phyloP scores from a whole-genome alignment of 2,797 vertebrate species.

The Erithacus rubecula region DNA sequence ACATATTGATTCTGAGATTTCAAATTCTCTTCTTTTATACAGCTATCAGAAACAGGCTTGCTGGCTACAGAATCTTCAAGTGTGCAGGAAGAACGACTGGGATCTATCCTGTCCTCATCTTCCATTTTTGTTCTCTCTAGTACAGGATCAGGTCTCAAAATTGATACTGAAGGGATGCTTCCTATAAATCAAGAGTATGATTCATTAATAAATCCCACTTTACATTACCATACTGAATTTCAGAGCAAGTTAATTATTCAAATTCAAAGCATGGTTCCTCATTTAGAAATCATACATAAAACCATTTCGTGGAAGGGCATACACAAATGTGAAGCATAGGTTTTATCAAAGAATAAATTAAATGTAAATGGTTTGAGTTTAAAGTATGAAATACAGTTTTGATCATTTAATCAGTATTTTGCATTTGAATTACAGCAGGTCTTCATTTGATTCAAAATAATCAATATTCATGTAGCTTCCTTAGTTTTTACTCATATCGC shows the following conservation, averaged over 20 bases:
- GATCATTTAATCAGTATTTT: background rate
- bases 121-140: constrained; percentile 38
- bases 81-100: background rate
- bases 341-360: background rate
- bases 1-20: background rate
- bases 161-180: constrained; percentile 12
- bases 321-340: background rate
- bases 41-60: background rate
- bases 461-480: background rate
- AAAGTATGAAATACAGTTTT: background rate
- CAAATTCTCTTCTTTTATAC: background rate
- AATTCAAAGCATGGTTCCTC: background rate
- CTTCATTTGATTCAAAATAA: background rate
- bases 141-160: background rate
- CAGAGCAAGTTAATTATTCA: background rate
- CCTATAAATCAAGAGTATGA: constrained; percentile 53
- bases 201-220: constrained; percentile 18
- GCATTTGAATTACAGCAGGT: background rate
- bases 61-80: background rate
- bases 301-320: background rate
- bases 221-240: background rate
- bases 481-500: background rate
- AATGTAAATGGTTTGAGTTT: background rate
- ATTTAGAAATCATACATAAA: background rate
- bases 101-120: constrained; percentile 2